Percentiles rank a stretch among this genome's conserved stretches.
These are phyloP conservation scores for Pachycephus smyrnensis DNA, from an alignment of 2,888 invertebrate genomes.

Conservation along the genomic window DNA sequence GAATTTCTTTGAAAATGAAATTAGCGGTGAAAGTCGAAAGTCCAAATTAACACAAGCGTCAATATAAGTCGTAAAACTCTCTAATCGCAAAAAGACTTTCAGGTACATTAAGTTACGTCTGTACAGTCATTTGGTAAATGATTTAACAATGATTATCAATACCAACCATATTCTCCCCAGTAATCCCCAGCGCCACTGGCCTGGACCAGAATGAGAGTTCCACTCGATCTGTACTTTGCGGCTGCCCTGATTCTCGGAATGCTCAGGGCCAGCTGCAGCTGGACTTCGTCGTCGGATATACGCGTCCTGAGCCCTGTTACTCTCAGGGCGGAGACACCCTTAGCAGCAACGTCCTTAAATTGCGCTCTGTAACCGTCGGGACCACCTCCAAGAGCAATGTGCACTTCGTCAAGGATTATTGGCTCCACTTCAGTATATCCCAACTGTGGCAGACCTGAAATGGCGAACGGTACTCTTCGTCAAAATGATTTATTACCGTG, in stretches of 20 bases:
- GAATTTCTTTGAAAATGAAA: background rate
- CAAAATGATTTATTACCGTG: background rate
- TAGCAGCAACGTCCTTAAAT: constrained; percentile 84
- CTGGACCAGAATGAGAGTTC: constrained; percentile 82
- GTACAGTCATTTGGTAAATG: background rate
- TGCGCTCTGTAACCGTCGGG: constrained; percentile 86
- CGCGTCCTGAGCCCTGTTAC: constrained; percentile 82
- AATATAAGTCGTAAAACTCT: background rate
- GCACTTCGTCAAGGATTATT: constrained; percentile 85
- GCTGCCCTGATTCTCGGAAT: constrained; percentile 84
- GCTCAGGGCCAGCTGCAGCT: constrained; percentile 83
- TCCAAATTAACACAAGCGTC: background rate
- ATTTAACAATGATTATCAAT: background rate
- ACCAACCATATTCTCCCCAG: constrained; percentile 88
- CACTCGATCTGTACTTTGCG: constrained; percentile 85
- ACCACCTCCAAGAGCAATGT: constrained; percentile 82
- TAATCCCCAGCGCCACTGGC: constrained; percentile 90
- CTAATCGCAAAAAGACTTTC: background rate
- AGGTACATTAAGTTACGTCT: background rate
- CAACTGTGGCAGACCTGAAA: constrained; percentile 57
- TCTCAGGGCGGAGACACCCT: constrained; percentile 83
- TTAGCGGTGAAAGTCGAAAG: background rate
- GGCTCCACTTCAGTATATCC: constrained; percentile 74
- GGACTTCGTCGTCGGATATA: constrained; percentile 73
- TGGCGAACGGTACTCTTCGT: background rate